Evolutionary conservation across 2,888 invertebrate species (phyloP).

Genomic region (Mamestra brassicae): DNA sequence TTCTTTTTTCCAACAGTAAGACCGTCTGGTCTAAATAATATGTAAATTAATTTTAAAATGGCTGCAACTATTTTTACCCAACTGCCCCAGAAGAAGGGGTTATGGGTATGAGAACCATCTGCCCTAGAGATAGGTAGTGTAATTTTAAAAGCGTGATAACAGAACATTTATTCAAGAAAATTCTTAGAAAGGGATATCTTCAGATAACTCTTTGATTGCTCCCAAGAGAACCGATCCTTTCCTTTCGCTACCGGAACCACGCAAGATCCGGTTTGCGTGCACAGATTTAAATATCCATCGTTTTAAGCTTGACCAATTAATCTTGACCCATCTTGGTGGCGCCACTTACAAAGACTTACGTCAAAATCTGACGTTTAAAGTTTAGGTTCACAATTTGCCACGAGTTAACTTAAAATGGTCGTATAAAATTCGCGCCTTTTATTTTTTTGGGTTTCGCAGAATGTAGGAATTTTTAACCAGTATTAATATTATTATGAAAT

Average conservation of each 20-base stretch:
- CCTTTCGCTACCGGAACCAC: background rate
- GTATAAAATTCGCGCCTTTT: accelerated
- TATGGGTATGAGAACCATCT: too few species aligned
- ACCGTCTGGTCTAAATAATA: too few species aligned
- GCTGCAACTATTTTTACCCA: background rate
- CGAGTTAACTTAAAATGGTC: background rate
- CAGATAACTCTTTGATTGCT: constrained; percentile 14
- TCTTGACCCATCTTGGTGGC: background rate
- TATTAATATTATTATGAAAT: background rate
- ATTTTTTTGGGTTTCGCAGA: background rate
- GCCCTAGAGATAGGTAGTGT: too few species aligned
- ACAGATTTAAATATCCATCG: constrained; percentile 34
- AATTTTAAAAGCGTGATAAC: background rate
- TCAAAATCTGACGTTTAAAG: background rate
- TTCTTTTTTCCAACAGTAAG: too few species aligned
- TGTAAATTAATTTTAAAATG: background rate
- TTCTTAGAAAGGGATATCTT: background rate
- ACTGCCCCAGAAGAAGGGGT: background rate
- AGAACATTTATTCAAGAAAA: constrained; percentile 10
- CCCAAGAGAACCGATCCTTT: constrained; percentile 15
- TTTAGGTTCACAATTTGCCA: background rate
- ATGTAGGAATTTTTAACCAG: too few species aligned
- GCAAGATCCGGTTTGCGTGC: constrained; percentile 10
- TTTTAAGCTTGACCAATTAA: background rate
- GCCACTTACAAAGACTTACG: background rate